Evolutionary conservation across 2,888 invertebrate genomes (phyloP), one percentile per base, ranked within the genome.

Genomic region (Bombyx huttoni): DNA sequence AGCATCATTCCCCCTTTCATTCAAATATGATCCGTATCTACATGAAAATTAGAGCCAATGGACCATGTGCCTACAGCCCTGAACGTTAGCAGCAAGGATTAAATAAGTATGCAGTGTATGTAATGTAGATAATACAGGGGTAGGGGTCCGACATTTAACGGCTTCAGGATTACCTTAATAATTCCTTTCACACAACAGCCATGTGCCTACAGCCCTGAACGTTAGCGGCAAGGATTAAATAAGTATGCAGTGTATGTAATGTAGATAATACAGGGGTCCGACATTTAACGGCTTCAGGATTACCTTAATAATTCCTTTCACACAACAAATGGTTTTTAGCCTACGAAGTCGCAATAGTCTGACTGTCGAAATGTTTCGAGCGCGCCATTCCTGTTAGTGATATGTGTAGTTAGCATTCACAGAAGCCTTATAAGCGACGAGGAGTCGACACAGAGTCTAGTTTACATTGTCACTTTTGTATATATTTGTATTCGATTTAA

Each of bases 241-340:
- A 82, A 81, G 81, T 81, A 78, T 75, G 72, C 77, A 67, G 74
- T 72, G 76, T 82, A 79, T 83, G 82, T 85, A 79, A 80, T 78
- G 81, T 84, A 83, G 77, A 75, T 85, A 87, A 84, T 82, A 70
- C 82, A 75, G 79, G 85, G 83, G 81, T 82, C 78, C 81, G 75
- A 75, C 80, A 74, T 78, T 85, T 80, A 82, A 82, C 83, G 87
- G 86, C 85, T 86, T 86, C 85, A 60, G 86, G 86, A 85, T 87
- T 86, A 87, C 83, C 76, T 76, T 75, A 73, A 74, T 84, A 84
- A 84, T 80, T 68, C 83, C 79, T 73, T 75, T 70, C 74, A 78
- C 82, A 77, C 78, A 81, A 82, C 84, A 83, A 85, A 84, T 84
- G 84, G 40, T 83, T 84, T 83, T 83, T 80, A 78, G 75, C 75